These are phyloP conservation scores for Bruchidius siliquastri DNA, from an alignment of 2,888 invertebrate species.

Conservation along the genomic window DNA sequence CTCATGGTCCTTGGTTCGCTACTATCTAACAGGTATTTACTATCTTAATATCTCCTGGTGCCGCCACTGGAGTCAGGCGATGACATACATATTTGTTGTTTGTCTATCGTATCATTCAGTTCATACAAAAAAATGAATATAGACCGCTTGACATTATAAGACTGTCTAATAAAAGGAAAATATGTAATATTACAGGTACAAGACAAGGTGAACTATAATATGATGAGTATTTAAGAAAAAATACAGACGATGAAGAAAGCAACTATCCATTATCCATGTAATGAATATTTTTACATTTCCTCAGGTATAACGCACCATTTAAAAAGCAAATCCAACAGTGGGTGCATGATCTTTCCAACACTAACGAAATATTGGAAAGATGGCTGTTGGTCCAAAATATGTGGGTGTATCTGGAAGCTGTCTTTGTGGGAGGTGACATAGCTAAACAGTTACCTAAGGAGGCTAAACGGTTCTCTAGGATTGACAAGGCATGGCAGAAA, in stretches of 20 bases:
- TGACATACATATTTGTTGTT: too few relatives aligned
- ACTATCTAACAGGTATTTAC: constrained; percentile 73
- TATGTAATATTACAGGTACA: too few relatives aligned
- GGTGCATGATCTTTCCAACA: constrained; percentile 90
- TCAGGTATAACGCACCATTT: constrained; percentile 91
- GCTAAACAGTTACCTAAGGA: constrained; percentile 96
- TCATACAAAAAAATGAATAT: too few relatives aligned
- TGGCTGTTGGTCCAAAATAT: constrained; percentile 96
- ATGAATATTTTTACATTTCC: too few relatives aligned
- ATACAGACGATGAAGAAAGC: too few relatives aligned
- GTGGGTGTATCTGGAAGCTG: constrained; percentile 98
- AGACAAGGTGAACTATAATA: too few relatives aligned
- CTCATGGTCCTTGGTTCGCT: constrained; percentile 94
- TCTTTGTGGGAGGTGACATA: constrained; percentile 96
- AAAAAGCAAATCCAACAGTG: constrained; percentile 94
- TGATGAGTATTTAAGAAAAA: too few relatives aligned
- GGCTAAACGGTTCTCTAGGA: constrained; percentile 91
- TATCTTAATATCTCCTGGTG: not conserved
- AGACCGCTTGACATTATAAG: too few relatives aligned
- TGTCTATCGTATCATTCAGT: too few relatives aligned
- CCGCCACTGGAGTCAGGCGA: too few relatives aligned
- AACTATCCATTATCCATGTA: too few relatives aligned
- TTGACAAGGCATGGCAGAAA: constrained; percentile 98
- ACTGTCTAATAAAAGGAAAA: too few relatives aligned
- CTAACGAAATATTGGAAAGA: constrained; percentile 92